Conservation (phyloP, 2,888 invertebrate genomes). For the Perdita meconis region DNA sequence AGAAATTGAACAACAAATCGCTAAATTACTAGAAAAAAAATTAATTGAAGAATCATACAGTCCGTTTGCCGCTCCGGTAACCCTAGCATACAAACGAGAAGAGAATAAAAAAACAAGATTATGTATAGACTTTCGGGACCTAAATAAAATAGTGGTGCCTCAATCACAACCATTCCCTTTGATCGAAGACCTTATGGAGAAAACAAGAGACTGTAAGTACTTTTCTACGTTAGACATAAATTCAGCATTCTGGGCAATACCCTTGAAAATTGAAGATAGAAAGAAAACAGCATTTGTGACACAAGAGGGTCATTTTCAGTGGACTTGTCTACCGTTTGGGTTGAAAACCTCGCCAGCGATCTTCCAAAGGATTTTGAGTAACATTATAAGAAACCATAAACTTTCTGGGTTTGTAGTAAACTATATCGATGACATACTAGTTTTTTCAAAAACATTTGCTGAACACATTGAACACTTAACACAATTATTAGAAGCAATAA, state of each 20-base stretch:
- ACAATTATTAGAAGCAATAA: slow-evolving; percentile 22
- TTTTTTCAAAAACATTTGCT: slow-evolving; percentile 28
- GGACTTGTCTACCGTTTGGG: too few relatives aligned
- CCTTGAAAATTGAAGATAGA: slow-evolving; percentile 62
- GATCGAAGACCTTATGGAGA: slow-evolving; percentile 26
- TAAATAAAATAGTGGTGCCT: slow-evolving; percentile 65
- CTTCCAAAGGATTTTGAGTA: slow-evolving; percentile 34
- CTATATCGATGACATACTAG: slow-evolving; percentile 29
- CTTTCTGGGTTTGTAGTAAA: slow-evolving; percentile 28
- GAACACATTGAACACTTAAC: slow-evolving; percentile 27
- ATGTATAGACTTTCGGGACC: too few relatives aligned
- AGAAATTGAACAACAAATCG: slow-evolving; percentile 47
- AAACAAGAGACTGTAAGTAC: slow-evolving; percentile 29
- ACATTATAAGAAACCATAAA: slow-evolving; percentile 41
- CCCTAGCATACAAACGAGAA: slow-evolving; percentile 63
- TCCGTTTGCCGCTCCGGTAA: slow-evolving; percentile 60
- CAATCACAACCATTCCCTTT: slow-evolving; percentile 42
- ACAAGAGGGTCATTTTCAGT: too few relatives aligned
- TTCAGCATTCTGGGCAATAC: slow-evolving; percentile 19
- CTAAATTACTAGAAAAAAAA: slow-evolving; percentile 38
- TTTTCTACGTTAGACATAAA: slow-evolving; percentile 28
- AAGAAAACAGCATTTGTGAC: slow-evolving; percentile 54
- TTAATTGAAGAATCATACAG: too few relatives aligned
- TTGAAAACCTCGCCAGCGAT: too few relatives aligned
- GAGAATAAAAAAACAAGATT: slow-evolving; percentile 63